Evolutionary conservation across 2,888 invertebrate genomes (phyloP), one percentile per base, ranked within the genome.

Genomic region (Orchesellides sinensis): DNA sequence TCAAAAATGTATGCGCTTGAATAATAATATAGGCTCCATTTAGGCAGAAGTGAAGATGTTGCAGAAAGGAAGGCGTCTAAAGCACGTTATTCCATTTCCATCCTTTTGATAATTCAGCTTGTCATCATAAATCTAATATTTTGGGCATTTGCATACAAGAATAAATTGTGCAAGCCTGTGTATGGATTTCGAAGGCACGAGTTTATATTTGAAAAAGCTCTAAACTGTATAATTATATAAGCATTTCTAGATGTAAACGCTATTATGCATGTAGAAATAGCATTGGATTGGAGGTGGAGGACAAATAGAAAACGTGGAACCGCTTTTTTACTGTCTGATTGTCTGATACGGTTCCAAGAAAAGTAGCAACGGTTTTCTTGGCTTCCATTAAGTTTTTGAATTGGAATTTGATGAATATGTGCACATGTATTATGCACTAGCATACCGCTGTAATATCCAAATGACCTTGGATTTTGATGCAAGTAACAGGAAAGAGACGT

Each of bases 91-190:
- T n/a, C n/a, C n/a, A n/a, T n/a, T n/a, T 40, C 2, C 40, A n/a
- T 40, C 40, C 40, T 40, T 40, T 40, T 40, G n/a, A 40, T 40
- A 40, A 40, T 40, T 56, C 56, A 25, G 56, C 19, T 23, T 72
- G 70, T 59, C 70, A 59, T 72, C 70, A 72, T 72, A 72, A 72
- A 72, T 72, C 70, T 72, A 49, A 8, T 69, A n/a, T 69, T 69
- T 54, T 56, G 25, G 35, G n/a, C 17, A 49, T 49, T 47, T 68
- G 45, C 68, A 68, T 49, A 47, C n/a, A 10, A 63, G n/a, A 29
- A 14, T 19, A 23, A 14, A 27, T n/a, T 29, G n/a, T 21, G 2
- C 27, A 56, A 21, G 56, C 19, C 8, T 8, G 8, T 35, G 35
- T 35, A 35, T 35, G 35, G 8, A 35, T 6, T 35, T 8, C 35